A percentile compares a stretch with the other conserved stretches of the same genome.
phyloP scores from a whole-genome alignment of 2,113 vertebrate genomes.

The Bucco capensis region DNA sequence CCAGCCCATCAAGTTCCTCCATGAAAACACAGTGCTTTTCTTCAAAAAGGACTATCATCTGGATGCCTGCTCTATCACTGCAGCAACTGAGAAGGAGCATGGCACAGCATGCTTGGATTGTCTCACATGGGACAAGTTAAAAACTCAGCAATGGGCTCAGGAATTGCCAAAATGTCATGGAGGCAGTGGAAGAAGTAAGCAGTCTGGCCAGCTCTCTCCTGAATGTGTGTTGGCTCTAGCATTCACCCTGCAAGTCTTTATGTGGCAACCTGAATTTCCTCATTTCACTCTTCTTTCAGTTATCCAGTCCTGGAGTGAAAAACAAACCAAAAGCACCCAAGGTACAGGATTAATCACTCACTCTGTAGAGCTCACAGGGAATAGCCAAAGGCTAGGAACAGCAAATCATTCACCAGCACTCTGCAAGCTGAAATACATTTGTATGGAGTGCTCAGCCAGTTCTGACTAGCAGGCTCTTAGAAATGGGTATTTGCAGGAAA shows the following conservation, averaged over 20 bases:
- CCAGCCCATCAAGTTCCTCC: background rate
- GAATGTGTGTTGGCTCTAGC: conserved; percentile 12
- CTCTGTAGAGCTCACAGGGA: background rate
- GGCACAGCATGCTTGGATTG: background rate
- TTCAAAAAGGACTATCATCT: background rate
- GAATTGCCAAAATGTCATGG: conserved; percentile 15
- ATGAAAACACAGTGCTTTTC: background rate
- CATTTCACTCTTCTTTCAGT: conserved; percentile 24
- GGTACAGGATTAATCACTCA: background rate
- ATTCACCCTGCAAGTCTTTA: background rate
- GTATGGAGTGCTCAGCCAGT: background rate
- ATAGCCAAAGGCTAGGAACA: background rate
- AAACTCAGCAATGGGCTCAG: background rate
- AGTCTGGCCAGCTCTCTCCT: conserved; percentile 12
- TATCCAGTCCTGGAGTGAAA: background rate
- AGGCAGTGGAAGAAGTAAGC: background rate
- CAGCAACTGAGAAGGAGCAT: background rate
- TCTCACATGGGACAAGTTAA: conserved; percentile 14
- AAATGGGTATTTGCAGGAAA: conserved; percentile 13
- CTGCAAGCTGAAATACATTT: background rate
- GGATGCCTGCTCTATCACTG: background rate
- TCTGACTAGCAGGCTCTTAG: background rate
- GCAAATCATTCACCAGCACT: background rate
- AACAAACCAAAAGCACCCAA: conserved; percentile 15
- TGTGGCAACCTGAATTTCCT: conserved; percentile 50